Evolutionary conservation across 2,888 invertebrate genomes (phyloP).

Genomic region (Ichneumon xanthorius): DNA sequence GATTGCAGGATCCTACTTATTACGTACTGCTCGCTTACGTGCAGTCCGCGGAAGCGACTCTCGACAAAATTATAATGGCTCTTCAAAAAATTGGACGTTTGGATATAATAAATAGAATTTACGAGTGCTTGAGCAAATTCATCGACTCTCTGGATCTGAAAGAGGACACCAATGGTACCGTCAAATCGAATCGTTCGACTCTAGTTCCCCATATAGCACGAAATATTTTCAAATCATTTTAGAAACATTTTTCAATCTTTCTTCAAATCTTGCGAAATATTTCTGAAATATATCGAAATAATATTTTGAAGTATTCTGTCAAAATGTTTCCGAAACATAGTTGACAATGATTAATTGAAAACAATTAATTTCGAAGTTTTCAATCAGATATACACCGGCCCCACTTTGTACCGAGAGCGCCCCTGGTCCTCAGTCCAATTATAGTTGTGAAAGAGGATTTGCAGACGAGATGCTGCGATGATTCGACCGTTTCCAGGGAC

Average conservation of each 20-base stretch:
- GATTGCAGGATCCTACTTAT: conserved; percentile 86
- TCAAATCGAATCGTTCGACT: not conserved
- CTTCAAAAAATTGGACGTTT: conserved; percentile 86
- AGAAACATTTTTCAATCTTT: no score
- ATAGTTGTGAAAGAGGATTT: conserved; percentile 37
- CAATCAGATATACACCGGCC: conserved; percentile 63
- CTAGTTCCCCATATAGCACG: not conserved
- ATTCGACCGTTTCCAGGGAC: conserved; percentile 16
- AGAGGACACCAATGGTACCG: conserved; percentile 43
- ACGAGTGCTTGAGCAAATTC: conserved; percentile 77
- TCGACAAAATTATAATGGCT: conserved; percentile 86
- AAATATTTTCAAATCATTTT: no score
- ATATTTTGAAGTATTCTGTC: no score
- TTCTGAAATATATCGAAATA: no score
- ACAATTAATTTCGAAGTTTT: not conserved
- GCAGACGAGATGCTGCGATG: conserved; percentile 40
- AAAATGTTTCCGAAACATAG: no score
- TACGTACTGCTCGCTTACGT: conserved; percentile 86
- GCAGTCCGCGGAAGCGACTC: conserved; percentile 86
- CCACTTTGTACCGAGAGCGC: conserved; percentile 74
- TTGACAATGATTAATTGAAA: no score
- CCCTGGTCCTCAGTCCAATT: conserved; percentile 74
- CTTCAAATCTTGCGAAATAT: no score
- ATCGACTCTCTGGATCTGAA: conserved; percentile 47
- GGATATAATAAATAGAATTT: conserved; percentile 86